phyloP scores from a whole-genome alignment of 2,888 invertebrate species.

The Sarcophaga subvicina region DNA sequence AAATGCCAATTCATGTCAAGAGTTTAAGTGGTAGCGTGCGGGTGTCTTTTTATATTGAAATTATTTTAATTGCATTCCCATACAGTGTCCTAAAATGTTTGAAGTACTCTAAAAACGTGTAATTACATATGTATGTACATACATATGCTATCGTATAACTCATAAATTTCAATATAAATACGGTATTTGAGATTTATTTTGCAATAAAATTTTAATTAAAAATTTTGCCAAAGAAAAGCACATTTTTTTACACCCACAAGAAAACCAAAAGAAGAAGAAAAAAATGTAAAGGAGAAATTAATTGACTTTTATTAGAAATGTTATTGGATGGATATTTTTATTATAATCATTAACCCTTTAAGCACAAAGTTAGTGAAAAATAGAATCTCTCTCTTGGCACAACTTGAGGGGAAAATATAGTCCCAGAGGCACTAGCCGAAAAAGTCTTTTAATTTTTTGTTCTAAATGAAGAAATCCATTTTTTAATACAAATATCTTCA shows the following conservation, averaged over 20 bases:
- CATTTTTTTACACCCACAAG: slow-evolving; percentile 51
- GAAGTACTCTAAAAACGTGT: neutral
- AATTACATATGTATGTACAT: neutral
- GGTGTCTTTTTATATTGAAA: slow-evolving; percentile 40
- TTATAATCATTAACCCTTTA: slow-evolving; percentile 41
- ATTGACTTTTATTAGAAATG: slow-evolving; percentile 41
- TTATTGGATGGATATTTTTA: neutral
- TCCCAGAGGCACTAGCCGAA: no score
- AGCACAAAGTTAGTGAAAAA: neutral
- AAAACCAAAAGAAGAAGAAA: neutral
- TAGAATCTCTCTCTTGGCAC: no score
- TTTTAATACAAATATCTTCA: no score
- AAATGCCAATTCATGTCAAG: slow-evolving; percentile 58
- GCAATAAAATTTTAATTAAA: slow-evolving; percentile 61
- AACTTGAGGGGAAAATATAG: no score
- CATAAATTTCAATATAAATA: slow-evolving; percentile 23
- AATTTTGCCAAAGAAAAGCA: slow-evolving; percentile 21
- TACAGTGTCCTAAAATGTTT: no score
- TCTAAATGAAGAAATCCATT: no score
- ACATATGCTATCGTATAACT: neutral
- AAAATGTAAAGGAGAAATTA: slow-evolving; percentile 9
- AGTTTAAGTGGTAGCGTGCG: slow-evolving; percentile 44
- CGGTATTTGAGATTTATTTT: slow-evolving; percentile 22
- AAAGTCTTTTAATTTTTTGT: no score
- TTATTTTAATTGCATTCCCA: slow-evolving; percentile 23